phyloP scores from a whole-genome alignment of 37 sponge, comb jelly and placozoan genomes.

The Halisarca cf. caerulea region DNA sequence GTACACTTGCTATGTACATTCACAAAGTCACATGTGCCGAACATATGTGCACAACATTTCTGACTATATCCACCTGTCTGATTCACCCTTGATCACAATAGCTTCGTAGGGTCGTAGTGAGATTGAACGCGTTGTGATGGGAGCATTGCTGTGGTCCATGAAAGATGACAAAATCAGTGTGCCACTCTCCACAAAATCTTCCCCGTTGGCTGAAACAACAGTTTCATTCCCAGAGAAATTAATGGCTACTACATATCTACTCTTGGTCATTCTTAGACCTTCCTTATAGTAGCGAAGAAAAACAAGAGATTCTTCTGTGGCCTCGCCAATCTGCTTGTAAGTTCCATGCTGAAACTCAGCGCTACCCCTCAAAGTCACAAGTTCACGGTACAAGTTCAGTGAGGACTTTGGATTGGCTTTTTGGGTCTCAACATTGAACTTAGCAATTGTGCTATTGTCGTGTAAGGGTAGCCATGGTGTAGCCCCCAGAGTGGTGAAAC shows the following conservation, averaged over 20 bases:
- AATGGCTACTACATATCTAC: constrained; percentile 48
- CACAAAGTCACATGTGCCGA: no score
- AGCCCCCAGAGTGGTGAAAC: constrained; percentile 51
- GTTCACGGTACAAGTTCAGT: constrained; percentile 52
- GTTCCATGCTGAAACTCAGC: constrained; percentile 27
- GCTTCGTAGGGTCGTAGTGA: constrained; percentile 25
- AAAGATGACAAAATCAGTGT: constrained; percentile 4
- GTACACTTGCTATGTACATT: no score
- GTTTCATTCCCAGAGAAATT: constrained; percentile 44
- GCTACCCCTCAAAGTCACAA: constrained; percentile 44
- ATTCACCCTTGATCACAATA: constrained; percentile 20
- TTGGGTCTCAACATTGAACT: constrained; percentile 53
- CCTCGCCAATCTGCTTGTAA: constrained; percentile 20
- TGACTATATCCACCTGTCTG: background rate
- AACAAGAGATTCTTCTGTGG: constrained; percentile 41
- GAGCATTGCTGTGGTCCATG: background rate
- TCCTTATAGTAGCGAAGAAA: constrained; percentile 50
- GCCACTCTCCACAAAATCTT: background rate
- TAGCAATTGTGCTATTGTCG: constrained; percentile 50
- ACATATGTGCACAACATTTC: no score
- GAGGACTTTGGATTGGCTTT: constrained; percentile 37
- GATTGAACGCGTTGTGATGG: background rate
- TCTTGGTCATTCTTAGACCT: background rate
- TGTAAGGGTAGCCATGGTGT: constrained; percentile 85
- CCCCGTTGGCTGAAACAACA: constrained; percentile 1